Evolutionary conservation across 2,888 invertebrate genomes (phyloP), one percentile per base, ranked within the genome.

Genomic region (Leptopilina drosophilae): DNA sequence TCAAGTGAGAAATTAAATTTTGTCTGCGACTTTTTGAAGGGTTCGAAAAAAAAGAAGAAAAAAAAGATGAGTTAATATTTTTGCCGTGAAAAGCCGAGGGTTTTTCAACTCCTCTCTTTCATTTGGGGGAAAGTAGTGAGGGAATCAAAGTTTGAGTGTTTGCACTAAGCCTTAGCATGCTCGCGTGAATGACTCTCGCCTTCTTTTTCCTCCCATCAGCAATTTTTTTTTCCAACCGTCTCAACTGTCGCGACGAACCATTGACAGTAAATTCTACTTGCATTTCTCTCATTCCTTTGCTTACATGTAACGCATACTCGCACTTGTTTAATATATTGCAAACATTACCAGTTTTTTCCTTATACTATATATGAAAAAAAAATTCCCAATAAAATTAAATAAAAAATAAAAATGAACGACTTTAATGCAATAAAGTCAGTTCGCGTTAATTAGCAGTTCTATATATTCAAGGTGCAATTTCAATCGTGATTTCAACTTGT

Each of bases 131-230:
- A 56, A 56, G 73, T 73, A 73, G 49, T 73, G 33, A 53, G 8
- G 56, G 73, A 73, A 73, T 73, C 53, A 73, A 73, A 56, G 56
- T 53, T 73, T 12, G n/a, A 73, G 73, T 73, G 73, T 73, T 73
- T 73, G 73, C 56, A 56, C 73, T 73, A n/a, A 9, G 73, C 56
- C 73, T 73, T 73, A 73, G 73, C 33, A 73, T 73, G 73, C 56
- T 56, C 73, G 33, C 33, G 40, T 73, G 73, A 73, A 73, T 73
- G 56, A 73, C 53, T 73, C 49, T 69, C 73, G 26, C 56, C 33
- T 73, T 73, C 33, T n/a, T 69, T 53, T 69, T 56, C 14, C 69
- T 56, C 8, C 53, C 53, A n/a, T 69, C 33, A 14, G 33, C 26
- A 49, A 49, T 11, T 69, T 69, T 73, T 69, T 73, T 73, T 56